Percentiles rank a stretch among this genome's conserved stretches.
Conservation (phyloP, 2,113 vertebrate genomes). For the Erinaceus europaeus region DNA sequence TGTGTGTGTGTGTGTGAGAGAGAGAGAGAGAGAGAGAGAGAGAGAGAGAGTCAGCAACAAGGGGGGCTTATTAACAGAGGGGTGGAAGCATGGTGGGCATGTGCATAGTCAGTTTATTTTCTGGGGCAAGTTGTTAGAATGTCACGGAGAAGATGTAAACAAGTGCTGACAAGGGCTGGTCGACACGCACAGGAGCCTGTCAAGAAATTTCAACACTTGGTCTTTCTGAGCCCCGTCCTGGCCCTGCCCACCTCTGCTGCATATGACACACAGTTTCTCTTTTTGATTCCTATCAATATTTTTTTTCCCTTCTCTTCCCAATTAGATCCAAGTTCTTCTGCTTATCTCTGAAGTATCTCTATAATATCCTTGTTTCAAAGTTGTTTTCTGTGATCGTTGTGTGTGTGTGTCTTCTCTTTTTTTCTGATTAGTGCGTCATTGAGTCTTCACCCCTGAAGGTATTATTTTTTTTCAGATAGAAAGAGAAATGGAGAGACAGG, state of each 20-base stretch:
- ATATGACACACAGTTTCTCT: not conserved
- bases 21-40: too few relatives aligned
- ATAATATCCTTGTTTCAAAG: too few relatives aligned
- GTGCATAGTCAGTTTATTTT: not conserved
- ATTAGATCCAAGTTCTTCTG: not conserved
- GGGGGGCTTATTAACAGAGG: not conserved
- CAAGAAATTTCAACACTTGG: not conserved
- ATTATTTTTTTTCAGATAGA: too few relatives aligned
- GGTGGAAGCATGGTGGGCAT: not conserved
- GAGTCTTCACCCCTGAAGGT: too few relatives aligned
- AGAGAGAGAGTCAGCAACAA: too few relatives aligned
- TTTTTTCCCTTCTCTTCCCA: not conserved
- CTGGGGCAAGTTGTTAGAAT: not conserved
- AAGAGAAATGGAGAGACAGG: too few relatives aligned
- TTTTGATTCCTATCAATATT: not conserved
- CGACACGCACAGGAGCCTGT: not conserved
- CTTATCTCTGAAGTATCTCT: not conserved
- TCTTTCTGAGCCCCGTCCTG: not conserved
- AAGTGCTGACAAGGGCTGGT: not conserved
- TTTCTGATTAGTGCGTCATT: too few relatives aligned
- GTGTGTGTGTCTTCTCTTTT: too few relatives aligned
- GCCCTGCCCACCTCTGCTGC: not conserved
- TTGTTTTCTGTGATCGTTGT: fast-evolving
- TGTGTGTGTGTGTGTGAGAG: not conserved
- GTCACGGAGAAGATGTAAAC: not conserved